Conservation (phyloP, 2,797 vertebrate genomes). For the Silurus lanzhouensis region DNA sequence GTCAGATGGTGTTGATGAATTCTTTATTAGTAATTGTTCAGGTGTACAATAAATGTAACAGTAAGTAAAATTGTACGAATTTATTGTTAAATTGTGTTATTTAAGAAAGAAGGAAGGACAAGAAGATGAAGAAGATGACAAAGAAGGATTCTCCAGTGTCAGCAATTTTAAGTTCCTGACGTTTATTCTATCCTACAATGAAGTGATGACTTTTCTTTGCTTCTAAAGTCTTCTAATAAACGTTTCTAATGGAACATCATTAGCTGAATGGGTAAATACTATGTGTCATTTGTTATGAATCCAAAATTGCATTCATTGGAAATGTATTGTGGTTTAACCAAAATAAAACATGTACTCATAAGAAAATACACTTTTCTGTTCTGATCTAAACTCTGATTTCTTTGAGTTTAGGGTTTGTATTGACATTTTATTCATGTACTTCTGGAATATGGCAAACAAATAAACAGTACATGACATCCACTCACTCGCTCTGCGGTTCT, state of each 20-base stretch:
- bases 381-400: no score
- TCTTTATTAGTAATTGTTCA: background rate
- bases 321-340: background rate
- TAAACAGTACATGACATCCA: constrained; percentile 12
- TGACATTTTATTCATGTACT: background rate
- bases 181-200: no score
- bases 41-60: no score
- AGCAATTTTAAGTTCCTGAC: background rate
- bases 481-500: constrained; percentile 95
- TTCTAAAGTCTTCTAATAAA: no score
- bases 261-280: no score
- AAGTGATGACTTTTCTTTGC: no score
- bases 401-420: background rate
- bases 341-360: background rate
- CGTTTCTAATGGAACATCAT: no score
- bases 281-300: background rate
- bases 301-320: background rate
- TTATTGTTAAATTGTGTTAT: background rate
- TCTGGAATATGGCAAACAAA: background rate
- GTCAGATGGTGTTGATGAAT: background rate
- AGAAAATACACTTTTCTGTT: background rate
- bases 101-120: background rate
- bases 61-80: no score
- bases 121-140: no score
- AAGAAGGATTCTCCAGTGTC: background rate